A percentile compares a stretch with the other conserved stretches of the same genome.
These are phyloP conservation scores for Phyllostomus hastatus DNA, from an alignment of 2,113 vertebrate genomes.

Conservation along the genomic window DNA sequence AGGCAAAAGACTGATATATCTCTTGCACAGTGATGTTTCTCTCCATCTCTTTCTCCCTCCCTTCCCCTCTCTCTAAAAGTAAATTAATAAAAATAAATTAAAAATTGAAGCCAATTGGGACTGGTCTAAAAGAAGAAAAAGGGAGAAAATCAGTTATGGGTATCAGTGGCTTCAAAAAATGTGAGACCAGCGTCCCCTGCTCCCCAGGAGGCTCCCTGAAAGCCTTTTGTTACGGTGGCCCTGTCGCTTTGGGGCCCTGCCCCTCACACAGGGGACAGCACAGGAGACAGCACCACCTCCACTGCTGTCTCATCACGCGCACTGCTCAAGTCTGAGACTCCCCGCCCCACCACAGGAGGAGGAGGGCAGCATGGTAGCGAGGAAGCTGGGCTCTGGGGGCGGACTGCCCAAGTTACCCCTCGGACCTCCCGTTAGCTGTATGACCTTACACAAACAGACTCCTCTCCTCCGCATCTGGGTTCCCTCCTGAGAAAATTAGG, in stretches of 20 bases:
- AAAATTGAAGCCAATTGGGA: neutral
- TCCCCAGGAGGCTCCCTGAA: neutral
- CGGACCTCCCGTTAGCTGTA: neutral
- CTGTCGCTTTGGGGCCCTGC: neutral
- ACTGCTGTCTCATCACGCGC: neutral
- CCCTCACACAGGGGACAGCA: rapidly evolving
- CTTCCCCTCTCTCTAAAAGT: too few species aligned
- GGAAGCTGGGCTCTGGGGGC: neutral
- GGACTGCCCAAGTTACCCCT: neutral
- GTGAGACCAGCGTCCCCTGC: neutral
- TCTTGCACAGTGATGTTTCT: too few species aligned
- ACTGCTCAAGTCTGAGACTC: neutral
- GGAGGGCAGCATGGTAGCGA: neutral
- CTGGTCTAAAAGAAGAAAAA: neutral
- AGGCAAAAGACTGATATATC: too few species aligned
- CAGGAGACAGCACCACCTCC: neutral
- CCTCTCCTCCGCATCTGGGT: neutral
- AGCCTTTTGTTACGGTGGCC: neutral
- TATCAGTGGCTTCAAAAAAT: neutral
- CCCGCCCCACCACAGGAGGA: neutral
- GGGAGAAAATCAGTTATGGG: rapidly evolving
- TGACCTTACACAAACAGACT: neutral
- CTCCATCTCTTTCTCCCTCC: too few species aligned
- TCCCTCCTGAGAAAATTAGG: neutral
- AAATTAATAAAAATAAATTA: neutral